phyloP scores from a whole-genome alignment of 2,113 vertebrate genomes.

The Bambusicola thoracicus region DNA sequence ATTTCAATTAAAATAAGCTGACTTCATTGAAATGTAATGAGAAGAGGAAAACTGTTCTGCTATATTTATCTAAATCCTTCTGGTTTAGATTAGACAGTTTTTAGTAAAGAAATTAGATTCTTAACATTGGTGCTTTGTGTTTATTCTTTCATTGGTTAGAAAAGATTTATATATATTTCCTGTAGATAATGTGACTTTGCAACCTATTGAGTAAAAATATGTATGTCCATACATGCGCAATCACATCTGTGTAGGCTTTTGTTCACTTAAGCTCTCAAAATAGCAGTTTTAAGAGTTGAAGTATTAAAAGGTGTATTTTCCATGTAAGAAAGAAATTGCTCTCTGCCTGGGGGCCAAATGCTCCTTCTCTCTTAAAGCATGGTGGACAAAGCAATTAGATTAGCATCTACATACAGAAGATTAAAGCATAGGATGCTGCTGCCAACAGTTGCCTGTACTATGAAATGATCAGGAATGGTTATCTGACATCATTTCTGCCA shows the following conservation, averaged over 20 bases:
- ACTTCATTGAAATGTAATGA: not conserved
- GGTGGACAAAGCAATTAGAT: not conserved
- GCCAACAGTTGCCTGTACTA: not conserved
- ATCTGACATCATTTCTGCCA: not conserved
- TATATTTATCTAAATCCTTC: not conserved
- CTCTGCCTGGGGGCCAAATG: not conserved
- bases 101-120: not conserved
- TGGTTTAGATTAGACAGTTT: not conserved
- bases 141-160: not conserved
- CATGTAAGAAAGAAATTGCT: not conserved
- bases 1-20: not conserved
- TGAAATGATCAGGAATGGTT: not conserved
- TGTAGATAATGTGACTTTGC: not conserved
- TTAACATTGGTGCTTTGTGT: not conserved
- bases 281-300: not conserved
- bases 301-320: not conserved
- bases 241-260: not conserved
- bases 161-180: not conserved
- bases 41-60: not conserved
- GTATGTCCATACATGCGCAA: not conserved
- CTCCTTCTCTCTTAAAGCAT: not conserved
- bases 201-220: not conserved
- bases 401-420: not conserved
- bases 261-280: fast-evolving
- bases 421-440: not conserved